Base-by-base conservation (phyloP, 64 coral and sea anemone species). In the Orbicella faveolata region DNA sequence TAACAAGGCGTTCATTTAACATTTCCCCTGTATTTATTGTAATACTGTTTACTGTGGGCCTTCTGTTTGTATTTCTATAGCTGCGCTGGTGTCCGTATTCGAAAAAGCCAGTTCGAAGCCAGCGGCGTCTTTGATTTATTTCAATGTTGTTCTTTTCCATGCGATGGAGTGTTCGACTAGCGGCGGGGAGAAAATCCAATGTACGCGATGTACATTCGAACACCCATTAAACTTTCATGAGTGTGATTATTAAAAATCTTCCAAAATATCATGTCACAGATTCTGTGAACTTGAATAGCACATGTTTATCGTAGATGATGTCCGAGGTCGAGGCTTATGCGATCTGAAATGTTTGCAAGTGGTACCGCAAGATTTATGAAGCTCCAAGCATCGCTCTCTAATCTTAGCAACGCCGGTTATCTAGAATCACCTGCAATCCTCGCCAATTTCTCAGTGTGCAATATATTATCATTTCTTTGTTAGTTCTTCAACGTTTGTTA, bases 211-310 rank as follows among this genome's bases (percentile, higher is more conserved):
- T 85, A 85, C 82, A 85, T 70, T 72, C 82, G 82, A 73, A 85
- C 65, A 30, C 12, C 55, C 84, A 96, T 96, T 96, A 96, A 96
- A 93, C 64, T 96, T 96, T 96, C 82, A 96, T 96, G 87, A 96
- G 87, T 82, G 88, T 90, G 81, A 89, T 96, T 85, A 93, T 93
- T 85, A 91, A 89, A 96, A 93, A 87, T 92, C 92, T 79, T 78
- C 52, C 83, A 93, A 92, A 90, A 96, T 96, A 93, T 96, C 63
- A 88, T 89, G 76, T 96, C 94, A 90, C 36, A 69, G 66, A 84
- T 57, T 92, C 83, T 80, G 54, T 73, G 79, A 78, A 90, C 75
- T 81, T 89, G 77, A 86, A 87, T 89, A 78, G 61, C 78, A 36
- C 61, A 62, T 93, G 87, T 96, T 96, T 96, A 90, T 64, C 53